phyloP scores from a whole-genome alignment of 1,140 invertebrate species.

The Drosophila tropicalis region DNA sequence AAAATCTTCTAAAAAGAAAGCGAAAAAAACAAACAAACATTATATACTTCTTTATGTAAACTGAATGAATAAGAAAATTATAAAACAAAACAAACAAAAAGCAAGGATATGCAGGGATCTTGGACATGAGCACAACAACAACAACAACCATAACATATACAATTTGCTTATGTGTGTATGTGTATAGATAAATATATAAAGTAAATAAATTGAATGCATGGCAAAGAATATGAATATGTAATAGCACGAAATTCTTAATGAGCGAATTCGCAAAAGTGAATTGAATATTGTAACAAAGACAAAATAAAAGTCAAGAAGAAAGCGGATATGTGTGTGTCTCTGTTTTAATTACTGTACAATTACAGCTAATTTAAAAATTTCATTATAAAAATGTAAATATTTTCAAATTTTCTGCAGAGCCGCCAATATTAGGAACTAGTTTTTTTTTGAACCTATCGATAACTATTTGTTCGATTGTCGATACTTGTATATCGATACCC shows the following conservation, averaged over 20 bases:
- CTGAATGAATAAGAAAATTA: too few relatives aligned
- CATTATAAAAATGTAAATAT: too few relatives aligned
- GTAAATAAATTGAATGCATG: neutral
- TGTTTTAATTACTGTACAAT: too few relatives aligned
- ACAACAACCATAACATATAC: neutral
- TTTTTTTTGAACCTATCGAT: neutral
- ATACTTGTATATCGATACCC: neutral
- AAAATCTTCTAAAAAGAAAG: conserved; percentile 1
- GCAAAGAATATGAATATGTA: neutral
- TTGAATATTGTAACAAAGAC: conserved; percentile 10
- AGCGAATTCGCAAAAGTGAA: conserved; percentile 7
- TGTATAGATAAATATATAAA: neutral
- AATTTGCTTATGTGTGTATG: neutral
- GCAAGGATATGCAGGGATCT: neutral
- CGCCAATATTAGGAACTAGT: neutral
- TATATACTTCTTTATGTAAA: neutral
- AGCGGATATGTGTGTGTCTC: neutral
- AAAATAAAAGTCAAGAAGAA: conserved; percentile 11
- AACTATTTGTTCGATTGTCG: too few relatives aligned
- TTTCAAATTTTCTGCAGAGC: neutral
- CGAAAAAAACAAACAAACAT: neutral
- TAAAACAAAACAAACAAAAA: neutral
- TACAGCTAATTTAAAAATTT: too few relatives aligned
- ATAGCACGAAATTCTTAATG: neutral
- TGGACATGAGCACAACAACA: conserved; percentile 2